Base-by-base conservation (phyloP, 2,797 vertebrate genomes). In the Cyprinella venusta region DNA sequence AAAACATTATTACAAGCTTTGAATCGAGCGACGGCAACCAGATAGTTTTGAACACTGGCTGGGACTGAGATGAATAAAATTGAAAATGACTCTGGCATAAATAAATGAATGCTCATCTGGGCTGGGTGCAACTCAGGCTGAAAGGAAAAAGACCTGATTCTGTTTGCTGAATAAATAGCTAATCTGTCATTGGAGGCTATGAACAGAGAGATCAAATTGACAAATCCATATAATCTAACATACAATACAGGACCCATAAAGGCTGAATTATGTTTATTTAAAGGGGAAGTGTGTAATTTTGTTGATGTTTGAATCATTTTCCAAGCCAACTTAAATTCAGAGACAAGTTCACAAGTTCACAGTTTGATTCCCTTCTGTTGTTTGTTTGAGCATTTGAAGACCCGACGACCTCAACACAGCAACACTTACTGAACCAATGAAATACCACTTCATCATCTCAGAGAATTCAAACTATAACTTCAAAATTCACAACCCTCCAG, bases 21-120 rank as follows among this genome's bases (percentile, higher is more conserved):
- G n/a, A n/a, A n/a, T n/a, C n/a, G n/a, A n/a, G n/a, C n/a, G n/a
- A 30, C 30, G 30, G 30, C 30, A 30, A 30, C 1, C 3, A 30
- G 30, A 30, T 30, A 30, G 30, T 30, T 30, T 30, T 30, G 30
- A 30, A 30, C 30, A 30, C 30, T 30, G 30, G 30, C 30, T 30
- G 1, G 56, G 78, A 56, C 36, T 77, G 75, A 70, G 82, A 77
- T 68, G 76, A 72, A 76, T 82, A 26, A 64, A 84, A 86, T 70
- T 84, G 76, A 79, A 86, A 81, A 61, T 65, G 80, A 86, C 82
- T 77, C 50, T 79, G 61, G 65, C 61, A 79, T 86, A 81, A 88
- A 83, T 82, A 86, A 86, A 84, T 68, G 9, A 80, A 75, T 52
- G 59, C 79, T 85, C 76, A 69, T 71, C 54, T 86, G 56, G 65